These are phyloP conservation scores for Vipera latastei DNA, from an alignment of 2,797 vertebrate genomes.

Conservation along the genomic window DNA sequence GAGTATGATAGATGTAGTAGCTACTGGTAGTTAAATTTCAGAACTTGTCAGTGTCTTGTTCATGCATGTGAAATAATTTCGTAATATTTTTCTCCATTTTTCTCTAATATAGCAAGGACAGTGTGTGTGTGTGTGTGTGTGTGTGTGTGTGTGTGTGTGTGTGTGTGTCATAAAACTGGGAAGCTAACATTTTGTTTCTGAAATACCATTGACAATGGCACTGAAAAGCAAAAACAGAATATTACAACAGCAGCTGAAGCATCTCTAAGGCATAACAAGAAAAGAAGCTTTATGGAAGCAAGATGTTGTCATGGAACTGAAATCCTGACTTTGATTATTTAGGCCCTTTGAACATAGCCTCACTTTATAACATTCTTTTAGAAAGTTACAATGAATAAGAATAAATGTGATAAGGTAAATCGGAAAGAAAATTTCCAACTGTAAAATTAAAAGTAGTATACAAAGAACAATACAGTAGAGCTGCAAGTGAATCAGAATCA, in stretches of 20 bases:
- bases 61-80: neutral
- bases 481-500: neutral
- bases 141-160: too few relatives aligned
- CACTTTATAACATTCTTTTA: neutral
- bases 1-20: neutral
- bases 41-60: neutral
- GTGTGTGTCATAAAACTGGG: neutral
- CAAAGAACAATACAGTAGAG: neutral
- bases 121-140: neutral
- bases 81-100: neutral
- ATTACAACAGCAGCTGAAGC: neutral
- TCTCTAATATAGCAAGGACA: neutral
- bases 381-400: neutral
- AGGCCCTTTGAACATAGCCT: neutral
- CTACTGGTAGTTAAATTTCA: neutral
- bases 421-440: neutral
- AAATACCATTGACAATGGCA: neutral
- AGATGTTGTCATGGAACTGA: neutral
- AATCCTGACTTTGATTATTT: neutral
- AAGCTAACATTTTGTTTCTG: neutral
- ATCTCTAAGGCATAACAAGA: neutral
- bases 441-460: neutral
- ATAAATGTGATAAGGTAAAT: neutral
- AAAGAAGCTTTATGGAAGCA: constrained; percentile 1
- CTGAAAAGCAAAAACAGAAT: neutral